These are phyloP conservation scores for Paraplagusia blochii DNA, from an alignment of 2,113 vertebrate genomes.

Conservation along the genomic window DNA sequence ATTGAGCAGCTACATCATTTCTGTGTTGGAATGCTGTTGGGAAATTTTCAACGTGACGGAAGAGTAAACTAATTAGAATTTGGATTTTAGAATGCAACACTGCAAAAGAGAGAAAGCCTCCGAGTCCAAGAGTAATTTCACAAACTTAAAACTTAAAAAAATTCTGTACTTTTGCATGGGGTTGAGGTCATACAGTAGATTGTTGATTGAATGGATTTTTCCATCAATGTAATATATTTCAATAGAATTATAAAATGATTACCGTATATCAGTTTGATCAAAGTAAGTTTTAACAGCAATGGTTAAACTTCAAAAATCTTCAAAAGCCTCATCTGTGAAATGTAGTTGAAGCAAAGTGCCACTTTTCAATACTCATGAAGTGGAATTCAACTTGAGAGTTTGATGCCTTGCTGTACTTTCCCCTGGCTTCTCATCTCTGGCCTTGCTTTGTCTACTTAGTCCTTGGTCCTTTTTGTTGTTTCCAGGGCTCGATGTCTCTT, in stretches of 20 bases:
- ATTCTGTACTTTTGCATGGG: too few relatives aligned
- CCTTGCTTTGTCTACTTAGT: slow-evolving; percentile 42
- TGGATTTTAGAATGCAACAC: background rate
- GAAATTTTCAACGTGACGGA: background rate
- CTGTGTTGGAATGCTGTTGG: background rate
- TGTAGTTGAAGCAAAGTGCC: too few relatives aligned
- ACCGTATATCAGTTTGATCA: too few relatives aligned
- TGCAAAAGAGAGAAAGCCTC: background rate
- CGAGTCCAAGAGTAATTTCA: background rate
- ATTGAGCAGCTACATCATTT: background rate
- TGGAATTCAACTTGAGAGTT: slow-evolving; percentile 7
- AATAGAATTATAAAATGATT: too few relatives aligned
- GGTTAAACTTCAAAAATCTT: too few relatives aligned
- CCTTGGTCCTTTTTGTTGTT: slow-evolving; percentile 65
- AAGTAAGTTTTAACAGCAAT: too few relatives aligned
- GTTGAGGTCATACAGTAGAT: too few relatives aligned
- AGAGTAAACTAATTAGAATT: background rate
- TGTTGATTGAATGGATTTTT: too few relatives aligned
- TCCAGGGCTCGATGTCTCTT: slow-evolving; percentile 68
- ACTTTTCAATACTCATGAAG: background rate
- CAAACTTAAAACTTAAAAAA: background rate
- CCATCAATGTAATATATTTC: too few relatives aligned
- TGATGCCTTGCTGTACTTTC: background rate
- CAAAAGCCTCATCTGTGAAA: too few relatives aligned
- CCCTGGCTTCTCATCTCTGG: slow-evolving; percentile 33